Base-by-base conservation (phyloP, 2,113 vertebrate species). In the Gila orcuttii region DNA sequence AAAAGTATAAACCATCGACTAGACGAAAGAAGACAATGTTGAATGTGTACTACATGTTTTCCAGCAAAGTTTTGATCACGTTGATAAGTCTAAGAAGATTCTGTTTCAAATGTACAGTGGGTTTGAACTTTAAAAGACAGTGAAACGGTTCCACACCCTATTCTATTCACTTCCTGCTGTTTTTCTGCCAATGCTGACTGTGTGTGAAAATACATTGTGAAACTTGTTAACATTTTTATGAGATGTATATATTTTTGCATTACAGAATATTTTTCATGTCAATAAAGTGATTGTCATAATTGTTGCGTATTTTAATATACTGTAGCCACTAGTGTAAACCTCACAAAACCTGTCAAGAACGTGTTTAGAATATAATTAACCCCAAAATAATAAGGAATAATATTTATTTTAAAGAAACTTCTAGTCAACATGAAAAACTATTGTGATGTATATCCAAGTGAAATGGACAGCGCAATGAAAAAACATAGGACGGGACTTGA, bases 221-320 rank as follows among this genome's bases (percentile, higher is more conserved):
- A 59, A 55, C 31, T n/a, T 60, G 31, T 36, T 42, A 39, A 57
- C 57, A 39, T 79, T 55, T 79, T n/a, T 42, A 36, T 15, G 12
- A 60, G 33, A 47, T 80, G 39, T 80, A 80, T 19, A 64, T 80
- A 80, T 45, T 11, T 23, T 62, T 64, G 2, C 39, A 64, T n/a
- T 79, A 59, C 39, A 79, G 21, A 5, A 28, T 39, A 23, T 28
- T 64, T 76, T 80, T 80, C 1, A 47, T 28, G 7, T 19, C 21
- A 62, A 79, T 17, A 62, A 39, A 9, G 55, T 42, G 2, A 39
- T 25, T 79, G 10, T 59, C 28, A 23, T 4, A n/a, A 79, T 77
- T 62, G 55, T 79, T 36, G 39, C 2, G 0, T 79, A 36, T 79
- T 79, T 79, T 59, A 39, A 47, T 42, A 25, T 23, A 4, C 19